Evolutionary conservation across 2,113 vertebrate species (phyloP).

Genomic region (Cyanocitta stelleri): DNA sequence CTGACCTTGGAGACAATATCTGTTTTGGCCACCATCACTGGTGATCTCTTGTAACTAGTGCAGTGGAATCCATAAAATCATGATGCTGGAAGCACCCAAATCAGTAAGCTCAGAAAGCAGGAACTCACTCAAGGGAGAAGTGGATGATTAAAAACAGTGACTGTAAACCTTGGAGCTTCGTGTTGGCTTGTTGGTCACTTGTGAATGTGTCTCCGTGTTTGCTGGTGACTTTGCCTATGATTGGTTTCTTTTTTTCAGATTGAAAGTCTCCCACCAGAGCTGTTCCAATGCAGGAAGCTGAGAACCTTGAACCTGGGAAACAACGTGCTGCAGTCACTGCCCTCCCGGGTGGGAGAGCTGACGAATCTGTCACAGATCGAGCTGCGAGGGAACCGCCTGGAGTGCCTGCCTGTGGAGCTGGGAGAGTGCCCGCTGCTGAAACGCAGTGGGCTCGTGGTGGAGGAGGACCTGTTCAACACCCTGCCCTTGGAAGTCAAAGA

Average conservation of each 20-base stretch:
- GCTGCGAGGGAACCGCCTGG: constrained; percentile 90
- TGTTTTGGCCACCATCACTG: background rate
- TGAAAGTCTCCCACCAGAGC: constrained; percentile 88
- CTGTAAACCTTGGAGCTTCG: background rate
- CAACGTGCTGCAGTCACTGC: constrained; percentile 88
- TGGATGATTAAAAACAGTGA: background rate
- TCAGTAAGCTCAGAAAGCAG: background rate
- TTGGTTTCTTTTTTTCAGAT: constrained; percentile 70
- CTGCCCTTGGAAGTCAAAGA: constrained; percentile 92
- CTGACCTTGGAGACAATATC: background rate
- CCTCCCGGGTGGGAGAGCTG: constrained; percentile 89
- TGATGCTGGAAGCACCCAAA: background rate
- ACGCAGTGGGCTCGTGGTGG: constrained; percentile 89
- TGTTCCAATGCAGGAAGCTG: constrained; percentile 96
- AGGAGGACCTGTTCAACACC: constrained; percentile 94
- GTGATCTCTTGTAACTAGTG: background rate
- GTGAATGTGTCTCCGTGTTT: rapidly evolving
- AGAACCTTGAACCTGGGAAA: constrained; percentile 91
- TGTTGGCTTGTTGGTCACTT: background rate
- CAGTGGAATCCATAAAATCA: background rate
- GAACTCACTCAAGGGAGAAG: background rate
- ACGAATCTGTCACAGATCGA: constrained; percentile 89
- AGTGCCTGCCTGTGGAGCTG: constrained; percentile 94
- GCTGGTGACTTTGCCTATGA: background rate
- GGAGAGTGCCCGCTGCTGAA: constrained; percentile 89